phyloP scores from a whole-genome alignment of 2,888 invertebrate genomes.

The Geophilus truncorum region DNA sequence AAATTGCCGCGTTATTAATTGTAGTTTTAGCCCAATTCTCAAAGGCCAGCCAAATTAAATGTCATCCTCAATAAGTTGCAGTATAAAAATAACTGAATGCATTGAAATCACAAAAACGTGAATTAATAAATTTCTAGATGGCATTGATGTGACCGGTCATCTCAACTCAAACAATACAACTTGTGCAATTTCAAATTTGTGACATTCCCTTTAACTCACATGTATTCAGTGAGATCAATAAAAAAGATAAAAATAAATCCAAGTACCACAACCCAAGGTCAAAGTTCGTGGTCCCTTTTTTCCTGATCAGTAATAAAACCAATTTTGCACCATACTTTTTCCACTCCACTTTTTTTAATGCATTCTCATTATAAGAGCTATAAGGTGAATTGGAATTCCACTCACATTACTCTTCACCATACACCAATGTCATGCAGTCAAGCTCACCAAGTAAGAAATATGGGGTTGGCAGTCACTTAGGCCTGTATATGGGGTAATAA shows the following conservation, averaged over 20 bases:
- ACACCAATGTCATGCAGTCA: slow-evolving; percentile 2
- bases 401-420: neutral
- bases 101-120: too few relatives aligned
- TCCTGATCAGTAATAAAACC: neutral
- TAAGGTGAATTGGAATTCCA: neutral
- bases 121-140: too few relatives aligned
- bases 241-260: neutral
- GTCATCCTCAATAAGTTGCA: neutral
- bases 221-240: neutral
- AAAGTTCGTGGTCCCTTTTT: neutral
- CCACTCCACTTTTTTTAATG: neutral
- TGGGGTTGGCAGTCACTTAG: slow-evolving; percentile 4
- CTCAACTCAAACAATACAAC: too few relatives aligned
- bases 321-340: neutral
- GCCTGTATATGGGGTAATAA: neutral
- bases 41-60: neutral
- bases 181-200: too few relatives aligned
- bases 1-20: neutral
- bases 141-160: too few relatives aligned
- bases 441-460: slow-evolving; percentile 4
- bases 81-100: neutral
- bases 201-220: neutral
- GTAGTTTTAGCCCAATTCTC: neutral
- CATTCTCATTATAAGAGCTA: neutral
- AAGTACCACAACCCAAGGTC: neutral